Conservation (phyloP, 2,797 vertebrate genomes). For the Syngnathus acus region DNA sequence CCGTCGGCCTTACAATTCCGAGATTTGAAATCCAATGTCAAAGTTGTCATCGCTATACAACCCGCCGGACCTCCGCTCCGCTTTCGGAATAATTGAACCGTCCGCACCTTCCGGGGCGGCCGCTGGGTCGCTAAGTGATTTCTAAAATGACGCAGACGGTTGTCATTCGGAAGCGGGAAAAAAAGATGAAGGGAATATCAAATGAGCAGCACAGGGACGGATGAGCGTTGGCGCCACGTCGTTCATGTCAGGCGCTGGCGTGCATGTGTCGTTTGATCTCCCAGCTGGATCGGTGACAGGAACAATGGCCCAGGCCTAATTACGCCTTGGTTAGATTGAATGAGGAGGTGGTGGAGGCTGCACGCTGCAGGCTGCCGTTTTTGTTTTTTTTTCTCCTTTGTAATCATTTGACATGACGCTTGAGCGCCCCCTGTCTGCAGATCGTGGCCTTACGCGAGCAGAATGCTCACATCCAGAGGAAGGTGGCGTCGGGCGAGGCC, state of each 20-base stretch:
- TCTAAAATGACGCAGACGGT: background rate
- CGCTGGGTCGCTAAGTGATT: background rate
- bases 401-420: background rate
- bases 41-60: background rate
- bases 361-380: no score
- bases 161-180: background rate
- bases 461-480: constrained; percentile 96
- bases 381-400: no score
- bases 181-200: background rate
- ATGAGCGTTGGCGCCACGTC: background rate
- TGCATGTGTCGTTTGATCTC: no score
- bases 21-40: no score
- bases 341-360: background rate
- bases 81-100: background rate
- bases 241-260: no score
- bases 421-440: constrained; percentile 52
- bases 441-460: constrained; percentile 95
- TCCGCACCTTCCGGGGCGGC: background rate
- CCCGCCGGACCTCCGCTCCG: background rate
- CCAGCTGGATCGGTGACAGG: no score
- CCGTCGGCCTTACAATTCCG: background rate
- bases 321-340: background rate
- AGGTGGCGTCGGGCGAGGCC: constrained; percentile 87
- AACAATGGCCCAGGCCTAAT: background rate
- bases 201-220: background rate